Evolutionary conservation across 1,140 invertebrate species (phyloP).

Genomic region (Periplaneta americana): DNA sequence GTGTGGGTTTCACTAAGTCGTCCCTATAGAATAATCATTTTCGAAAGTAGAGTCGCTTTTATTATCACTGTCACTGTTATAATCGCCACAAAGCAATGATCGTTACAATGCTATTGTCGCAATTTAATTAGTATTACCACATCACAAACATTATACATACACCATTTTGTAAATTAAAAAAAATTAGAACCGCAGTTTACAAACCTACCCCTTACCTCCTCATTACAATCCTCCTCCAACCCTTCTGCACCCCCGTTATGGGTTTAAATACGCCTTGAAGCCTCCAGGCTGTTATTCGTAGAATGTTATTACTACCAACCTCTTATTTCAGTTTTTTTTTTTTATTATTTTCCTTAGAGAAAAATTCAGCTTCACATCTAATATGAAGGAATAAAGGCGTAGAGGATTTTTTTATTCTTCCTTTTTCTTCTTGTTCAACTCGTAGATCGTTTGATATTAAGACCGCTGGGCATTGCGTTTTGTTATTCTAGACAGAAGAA

Average conservation of each 20-base stretch:
- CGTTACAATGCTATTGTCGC: neutral
- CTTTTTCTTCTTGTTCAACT: neutral
- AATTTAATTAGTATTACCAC: too few relatives aligned
- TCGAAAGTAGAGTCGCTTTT: neutral
- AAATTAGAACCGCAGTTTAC: neutral
- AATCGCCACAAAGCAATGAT: neutral
- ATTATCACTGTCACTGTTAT: neutral
- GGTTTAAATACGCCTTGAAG: neutral
- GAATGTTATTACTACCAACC: neutral
- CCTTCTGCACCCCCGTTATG: neutral
- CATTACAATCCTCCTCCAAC: neutral
- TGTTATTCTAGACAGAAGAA: neutral
- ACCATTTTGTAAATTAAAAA: neutral
- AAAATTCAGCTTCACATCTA: neutral
- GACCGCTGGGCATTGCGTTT: neutral
- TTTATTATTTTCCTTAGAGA: neutral
- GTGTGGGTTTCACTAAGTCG: too few relatives aligned
- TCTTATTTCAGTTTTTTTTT: neutral
- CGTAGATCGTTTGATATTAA: neutral
- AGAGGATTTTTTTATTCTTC: neutral
- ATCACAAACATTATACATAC: too few relatives aligned
- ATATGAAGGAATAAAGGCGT: neutral
- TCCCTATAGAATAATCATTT: neutral
- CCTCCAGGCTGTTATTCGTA: neutral
- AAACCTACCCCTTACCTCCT: neutral